Conservation (phyloP, 2,113 vertebrate genomes). For the Struthio camelus region DNA sequence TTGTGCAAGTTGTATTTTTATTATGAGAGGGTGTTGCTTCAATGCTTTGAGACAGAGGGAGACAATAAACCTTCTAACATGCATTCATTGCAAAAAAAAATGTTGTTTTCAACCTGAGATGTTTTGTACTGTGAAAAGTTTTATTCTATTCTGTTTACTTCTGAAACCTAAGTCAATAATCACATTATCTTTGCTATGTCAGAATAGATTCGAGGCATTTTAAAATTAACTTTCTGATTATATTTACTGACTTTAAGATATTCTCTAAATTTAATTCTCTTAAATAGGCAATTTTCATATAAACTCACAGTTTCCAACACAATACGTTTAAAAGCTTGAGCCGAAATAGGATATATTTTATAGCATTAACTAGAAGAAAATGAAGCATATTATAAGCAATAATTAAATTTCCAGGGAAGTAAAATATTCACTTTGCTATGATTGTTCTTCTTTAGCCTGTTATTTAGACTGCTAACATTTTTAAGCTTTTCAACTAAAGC, state of each 20-base stretch:
- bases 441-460: background rate
- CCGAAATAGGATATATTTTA: background rate
- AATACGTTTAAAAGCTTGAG: background rate
- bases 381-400: background rate
- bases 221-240: background rate
- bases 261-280: background rate
- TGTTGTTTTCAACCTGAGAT: background rate
- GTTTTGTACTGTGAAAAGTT: background rate
- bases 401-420: background rate
- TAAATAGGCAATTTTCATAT: background rate
- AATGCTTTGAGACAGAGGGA: background rate
- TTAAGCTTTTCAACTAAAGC: background rate
- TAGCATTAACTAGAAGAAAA: background rate
- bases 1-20: background rate
- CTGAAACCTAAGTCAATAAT: background rate
- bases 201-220: background rate
- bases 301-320: background rate
- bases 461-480: background rate
- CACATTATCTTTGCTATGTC: background rate
- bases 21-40: background rate
- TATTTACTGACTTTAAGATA: background rate
- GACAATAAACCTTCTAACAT: background rate
- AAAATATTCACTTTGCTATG: background rate
- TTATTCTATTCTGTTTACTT: background rate
- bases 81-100: background rate